Evolutionary conservation across 1,140 invertebrate genomes (phyloP), one percentile per base, ranked within the genome.

Genomic region (Drosophila ananassae): DNA sequence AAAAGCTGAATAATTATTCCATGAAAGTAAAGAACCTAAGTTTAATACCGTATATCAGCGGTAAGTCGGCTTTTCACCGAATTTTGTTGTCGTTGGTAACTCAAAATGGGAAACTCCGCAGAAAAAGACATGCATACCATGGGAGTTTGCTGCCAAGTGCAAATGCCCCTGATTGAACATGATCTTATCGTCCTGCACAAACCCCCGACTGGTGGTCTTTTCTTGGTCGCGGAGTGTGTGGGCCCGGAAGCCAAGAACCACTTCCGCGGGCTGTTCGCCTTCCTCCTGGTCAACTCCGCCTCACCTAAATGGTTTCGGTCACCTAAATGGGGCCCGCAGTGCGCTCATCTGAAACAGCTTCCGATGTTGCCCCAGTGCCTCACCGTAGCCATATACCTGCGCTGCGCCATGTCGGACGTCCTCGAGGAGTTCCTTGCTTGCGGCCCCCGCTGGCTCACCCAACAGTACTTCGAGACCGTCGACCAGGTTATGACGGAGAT

Each of bases 361-460:
- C 68, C 78, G 0, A 41, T 32, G 10, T 1, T 77, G 5, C 34
- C 78, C 0, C 68, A 68, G 8, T 12, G 81, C 2, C 17, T 77
- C 0, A 57, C 52, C 10, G 28, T 81, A 5, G 28, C 41, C 5
- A 12, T 81, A 8, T 54, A 41, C 0, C 17, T 73, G n/a, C 21
- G 34, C 0, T 77, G 78, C 6, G 78, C 78, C 4, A 25, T 81
- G 25, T 8, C 48, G 4, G 3, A 67, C 4, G 28, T 48, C 7
- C 50, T 81, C 12, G 17, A 56, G 5, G 79, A 81, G 41, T 77
- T 77, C 8, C 17, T 81, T 1, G 44, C 46, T 17, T 81, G 62
- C 24, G 78, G 61, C 2, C 79, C 73, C 5, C 12, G 17, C 22
- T 81, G 73, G 68, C 28, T 73, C 2, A 48, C 62, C 7, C 3